These are phyloP conservation scores for Chinchilla lanigera DNA, from an alignment of 2,113 vertebrate species.

Conservation along the genomic window DNA sequence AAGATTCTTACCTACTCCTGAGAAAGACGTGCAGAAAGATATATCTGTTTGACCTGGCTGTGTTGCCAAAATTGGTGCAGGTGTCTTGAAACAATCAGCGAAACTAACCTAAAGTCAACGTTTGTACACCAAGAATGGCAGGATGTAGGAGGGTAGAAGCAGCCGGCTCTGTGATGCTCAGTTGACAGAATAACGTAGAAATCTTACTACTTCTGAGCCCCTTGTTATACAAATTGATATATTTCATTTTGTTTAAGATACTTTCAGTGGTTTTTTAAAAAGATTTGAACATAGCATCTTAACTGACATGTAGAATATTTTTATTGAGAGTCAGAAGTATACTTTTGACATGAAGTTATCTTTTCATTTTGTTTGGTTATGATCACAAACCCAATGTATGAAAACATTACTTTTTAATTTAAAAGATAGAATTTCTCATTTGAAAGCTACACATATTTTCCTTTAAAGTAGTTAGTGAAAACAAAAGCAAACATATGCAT, in stretches of 20 bases:
- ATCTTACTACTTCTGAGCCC: not conserved
- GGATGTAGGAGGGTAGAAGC: not conserved
- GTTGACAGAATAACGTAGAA: not conserved
- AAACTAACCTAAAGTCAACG: not conserved
- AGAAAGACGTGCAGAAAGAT: not conserved
- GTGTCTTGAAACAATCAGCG: not conserved
- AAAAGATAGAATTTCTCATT: not conserved
- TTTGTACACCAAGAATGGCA: not conserved
- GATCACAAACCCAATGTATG: conserved; percentile 1
- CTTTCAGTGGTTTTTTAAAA: not conserved
- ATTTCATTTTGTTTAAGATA: not conserved
- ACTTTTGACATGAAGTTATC: not conserved
- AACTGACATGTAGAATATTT: not conserved
- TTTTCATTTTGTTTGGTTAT: not conserved
- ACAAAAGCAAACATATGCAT: not conserved
- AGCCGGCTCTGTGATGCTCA: not conserved
- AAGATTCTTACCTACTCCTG: not conserved
- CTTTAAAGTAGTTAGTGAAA: not conserved
- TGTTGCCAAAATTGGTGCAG: not conserved
- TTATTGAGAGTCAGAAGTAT: not conserved
- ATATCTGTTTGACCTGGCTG: not conserved
- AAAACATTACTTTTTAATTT: conserved; percentile 28
- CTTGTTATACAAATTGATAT: not conserved
- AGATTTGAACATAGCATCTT: not conserved
- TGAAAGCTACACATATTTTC: not conserved